Evolutionary conservation across 2,888 invertebrate species (phyloP), one percentile per base, ranked within the genome.

Genomic region (Hydriomena furcata): DNA sequence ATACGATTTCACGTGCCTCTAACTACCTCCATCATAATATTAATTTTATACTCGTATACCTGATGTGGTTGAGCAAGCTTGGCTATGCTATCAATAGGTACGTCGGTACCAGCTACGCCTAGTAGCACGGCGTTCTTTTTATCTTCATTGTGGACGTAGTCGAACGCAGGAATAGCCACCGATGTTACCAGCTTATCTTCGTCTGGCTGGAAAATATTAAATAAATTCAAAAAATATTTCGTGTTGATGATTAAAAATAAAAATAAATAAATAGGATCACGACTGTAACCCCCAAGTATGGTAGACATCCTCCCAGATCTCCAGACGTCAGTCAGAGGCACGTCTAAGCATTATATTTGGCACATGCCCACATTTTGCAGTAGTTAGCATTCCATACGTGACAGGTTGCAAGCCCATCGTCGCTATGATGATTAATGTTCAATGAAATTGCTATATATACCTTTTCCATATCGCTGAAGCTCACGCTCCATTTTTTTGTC

Each of bases 91-190:
- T 96, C 94, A 5, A 99, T 94, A 0, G 98, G 97, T 21, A 98
- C 95, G 75, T 98, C 98, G 0, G 98, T 98, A 0, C 98, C 99
- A 1, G 98, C 98, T 1, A 99, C 98, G 0, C 99, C 99, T 20
- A 99, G 91, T 38, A 99, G 87, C 65, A 95, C 93, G 0, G 97
- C 96, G 60, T 92, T 91, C 28, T 93, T 92, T 68, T 92, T 68
- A 52, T 92, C 91, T 59, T 90, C 82, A 54, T 93, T 93, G 57
- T 90, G 91, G 66, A 93, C 94, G 49, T 92, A 93, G 83, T 98
- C 96, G 75, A 97, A 98, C 0, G 98, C 97, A 0, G 99, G 98
- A 21, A 97, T 95, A 4, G 98, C 96, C 12, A 98, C 97, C 0
- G 98, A 97, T 28, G 97, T 97, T 85, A 98, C 94, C 53, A 98